These are phyloP conservation scores for Stigmatopora argus DNA, from an alignment of 2,113 vertebrate species.

Conservation along the genomic window DNA sequence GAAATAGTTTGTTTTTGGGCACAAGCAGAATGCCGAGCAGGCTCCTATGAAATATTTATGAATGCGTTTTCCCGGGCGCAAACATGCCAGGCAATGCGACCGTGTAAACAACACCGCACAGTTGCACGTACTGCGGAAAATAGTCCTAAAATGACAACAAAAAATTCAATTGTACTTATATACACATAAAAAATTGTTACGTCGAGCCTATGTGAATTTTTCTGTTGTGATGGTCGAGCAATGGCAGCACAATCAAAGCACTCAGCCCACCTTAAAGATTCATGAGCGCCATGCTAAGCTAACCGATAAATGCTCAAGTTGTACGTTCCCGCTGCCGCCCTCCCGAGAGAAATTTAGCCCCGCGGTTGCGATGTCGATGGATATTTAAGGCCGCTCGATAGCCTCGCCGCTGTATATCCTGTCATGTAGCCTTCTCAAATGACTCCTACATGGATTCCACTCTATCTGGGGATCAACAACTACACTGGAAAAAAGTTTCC, in stretches of 20 bases:
- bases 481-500: slow-evolving; percentile 6
- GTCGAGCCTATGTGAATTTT: no score
- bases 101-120: slow-evolving; percentile 18
- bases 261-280: slow-evolving; percentile 35
- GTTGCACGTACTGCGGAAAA: slow-evolving; percentile 16
- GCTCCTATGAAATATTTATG: slow-evolving; percentile 57
- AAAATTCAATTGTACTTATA: no score
- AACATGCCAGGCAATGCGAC: slow-evolving; percentile 13
- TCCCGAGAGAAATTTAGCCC: slow-evolving; percentile 35
- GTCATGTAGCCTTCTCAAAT: slow-evolving; percentile 31
- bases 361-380: slow-evolving; percentile 41
- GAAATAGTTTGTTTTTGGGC: slow-evolving; percentile 35
- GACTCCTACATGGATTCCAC: slow-evolving; percentile 29
- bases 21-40: slow-evolving; percentile 25
- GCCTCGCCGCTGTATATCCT: slow-evolving; percentile 34
- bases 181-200: no score
- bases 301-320: slow-evolving; percentile 5
- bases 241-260: slow-evolving; percentile 11
- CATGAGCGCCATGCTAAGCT: slow-evolving; percentile 9
- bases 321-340: slow-evolving; percentile 38
- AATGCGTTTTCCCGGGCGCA: slow-evolving; percentile 21
- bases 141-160: neutral
- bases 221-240: neutral
- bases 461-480: slow-evolving; percentile 31
- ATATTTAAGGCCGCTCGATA: slow-evolving; percentile 57